Evolutionary conservation across 1,140 invertebrate species (phyloP), one percentile per base, ranked within the genome.

Genomic region (Heliothis virescens): DNA sequence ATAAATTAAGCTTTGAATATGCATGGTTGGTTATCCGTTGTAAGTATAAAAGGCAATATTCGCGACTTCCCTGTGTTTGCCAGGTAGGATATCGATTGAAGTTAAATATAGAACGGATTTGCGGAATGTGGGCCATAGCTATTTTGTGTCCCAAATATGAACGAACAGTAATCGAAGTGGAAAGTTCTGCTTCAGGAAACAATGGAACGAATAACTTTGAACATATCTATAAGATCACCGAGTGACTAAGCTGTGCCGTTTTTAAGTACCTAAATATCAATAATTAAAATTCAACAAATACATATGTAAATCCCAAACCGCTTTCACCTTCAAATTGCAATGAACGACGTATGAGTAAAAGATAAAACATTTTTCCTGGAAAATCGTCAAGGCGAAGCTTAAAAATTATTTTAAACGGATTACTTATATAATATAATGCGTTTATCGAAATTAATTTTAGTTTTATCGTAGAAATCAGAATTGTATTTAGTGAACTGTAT

Each of bases 41-140:
- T 53, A 41, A 34, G 18, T 63, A 16, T 63, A 29, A 59, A 21
- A 29, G 67, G 15, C 15, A 26, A 52, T 53, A 71, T 48, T 48
- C 52, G 21, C 18, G n/a, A 52, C 67, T 71, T 71, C 13, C 67
- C 63, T 11, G 41, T 67, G 63, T 71, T 26, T 21, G 18, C 67
- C 48, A 52, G 48, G 67, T 52, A 16, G 16, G 16, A 13, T 71
- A 71, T 71, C 48, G 67, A 71, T 71, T 71, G 18, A 52, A 53
- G 67, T 71, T 71, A 71, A 53, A 71, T 52, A 71, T 71, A 71
- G 67, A 71, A 71, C 67, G 29, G 67, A 71, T 71, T n/a, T 3
- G 3, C 18, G 67, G 48, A 71, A 53, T 71, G 67, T 71, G 48
- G 67, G 67, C 67, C 67, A 53, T 53, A 53, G 12, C 21, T 50